phyloP scores from a whole-genome alignment of 1,140 invertebrate genomes.

The Drosophila saltans region DNA sequence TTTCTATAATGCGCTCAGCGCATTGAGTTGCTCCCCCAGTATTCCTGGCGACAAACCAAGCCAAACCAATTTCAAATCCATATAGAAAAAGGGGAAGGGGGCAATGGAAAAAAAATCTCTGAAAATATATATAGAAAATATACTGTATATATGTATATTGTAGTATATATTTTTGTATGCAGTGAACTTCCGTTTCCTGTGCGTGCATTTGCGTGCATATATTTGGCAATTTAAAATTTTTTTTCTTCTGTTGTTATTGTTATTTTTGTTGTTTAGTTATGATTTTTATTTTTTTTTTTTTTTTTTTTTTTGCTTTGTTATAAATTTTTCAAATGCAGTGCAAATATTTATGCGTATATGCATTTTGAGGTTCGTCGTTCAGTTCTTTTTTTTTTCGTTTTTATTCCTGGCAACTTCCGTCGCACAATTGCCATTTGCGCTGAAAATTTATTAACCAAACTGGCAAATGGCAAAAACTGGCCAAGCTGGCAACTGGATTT shows the following conservation, averaged over 20 bases:
- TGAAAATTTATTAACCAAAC: slow-evolving; percentile 73
- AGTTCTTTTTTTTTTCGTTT: slow-evolving; percentile 12
- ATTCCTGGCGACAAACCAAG: slow-evolving; percentile 13
- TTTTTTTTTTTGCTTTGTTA: slow-evolving; percentile 30
- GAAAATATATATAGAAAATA: slow-evolving; percentile 56
- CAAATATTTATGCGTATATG: slow-evolving; percentile 71
- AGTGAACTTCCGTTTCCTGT: slow-evolving; percentile 65
- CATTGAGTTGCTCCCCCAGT: background rate
- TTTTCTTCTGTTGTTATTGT: slow-evolving; percentile 24
- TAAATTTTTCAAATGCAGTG: slow-evolving; percentile 61
- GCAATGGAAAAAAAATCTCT: slow-evolving; percentile 28
- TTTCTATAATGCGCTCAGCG: slow-evolving; percentile 21
- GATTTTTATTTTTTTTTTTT: slow-evolving; percentile 24
- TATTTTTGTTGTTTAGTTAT: slow-evolving; percentile 17
- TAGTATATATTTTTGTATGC: slow-evolving; percentile 54
- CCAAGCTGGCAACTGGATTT: slow-evolving; percentile 61
- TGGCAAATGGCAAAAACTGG: slow-evolving; percentile 51
- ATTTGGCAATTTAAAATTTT: slow-evolving; percentile 29
- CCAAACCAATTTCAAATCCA: background rate
- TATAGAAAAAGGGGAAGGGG: slow-evolving; percentile 3
- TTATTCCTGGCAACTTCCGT: slow-evolving; percentile 53
- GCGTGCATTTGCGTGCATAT: slow-evolving; percentile 46
- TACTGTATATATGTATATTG: slow-evolving; percentile 25
- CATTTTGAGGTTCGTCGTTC: slow-evolving; percentile 21
- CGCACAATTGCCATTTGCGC: slow-evolving; percentile 64